Base-by-base conservation (phyloP, 2,113 vertebrate genomes). In the Globicephala melas region DNA sequence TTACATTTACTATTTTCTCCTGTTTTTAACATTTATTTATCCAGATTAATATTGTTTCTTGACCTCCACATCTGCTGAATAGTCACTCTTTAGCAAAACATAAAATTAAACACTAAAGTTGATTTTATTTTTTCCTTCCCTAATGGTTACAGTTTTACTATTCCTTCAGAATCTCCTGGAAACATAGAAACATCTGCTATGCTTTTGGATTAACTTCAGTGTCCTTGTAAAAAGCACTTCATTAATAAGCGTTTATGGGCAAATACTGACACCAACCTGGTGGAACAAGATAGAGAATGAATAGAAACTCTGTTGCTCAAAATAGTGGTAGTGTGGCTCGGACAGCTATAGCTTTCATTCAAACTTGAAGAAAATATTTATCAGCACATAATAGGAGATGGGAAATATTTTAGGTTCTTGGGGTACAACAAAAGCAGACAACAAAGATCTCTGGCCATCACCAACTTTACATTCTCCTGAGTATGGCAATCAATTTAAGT, bases 241-340 rank as follows among this genome's bases (percentile, higher is more conserved):
- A 74, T 36, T 71, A 76, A 77, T 86, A 62, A 60, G 38, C 12
- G 67, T 76, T 89, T 89, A 36, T 50, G 83, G 50, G 23, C 14
- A 76, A 65, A 68, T 62, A 63, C 63, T 60, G n/a, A 60, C 38
- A 47, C 1, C 17, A 50, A 82, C 25, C 18, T 13, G 17, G 18
- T 17, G 28, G 13, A 44, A 3, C 20, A 88, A 76, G 12, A 36
- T 36, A 47, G 38, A 7, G 12, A 63, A 65, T 3, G 44, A 41
- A 86, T 6, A 58, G 12, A 82, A 47, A 67, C 60, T 74, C 17
- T 67, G 5, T 15, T 21, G 1, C 58, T 13, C 41, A 26, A 31
- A 74, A 33, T 6, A 55, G 55, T 25, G 15, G 60, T 53, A 74
- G 8, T 1, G 0, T 65, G 17, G 6, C 6, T 67, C 3, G 0